Percentiles rank a stretch among this genome's conserved stretches.
Conservation (phyloP, 2,113 vertebrate species). For the Burhinus oedicnemus region DNA sequence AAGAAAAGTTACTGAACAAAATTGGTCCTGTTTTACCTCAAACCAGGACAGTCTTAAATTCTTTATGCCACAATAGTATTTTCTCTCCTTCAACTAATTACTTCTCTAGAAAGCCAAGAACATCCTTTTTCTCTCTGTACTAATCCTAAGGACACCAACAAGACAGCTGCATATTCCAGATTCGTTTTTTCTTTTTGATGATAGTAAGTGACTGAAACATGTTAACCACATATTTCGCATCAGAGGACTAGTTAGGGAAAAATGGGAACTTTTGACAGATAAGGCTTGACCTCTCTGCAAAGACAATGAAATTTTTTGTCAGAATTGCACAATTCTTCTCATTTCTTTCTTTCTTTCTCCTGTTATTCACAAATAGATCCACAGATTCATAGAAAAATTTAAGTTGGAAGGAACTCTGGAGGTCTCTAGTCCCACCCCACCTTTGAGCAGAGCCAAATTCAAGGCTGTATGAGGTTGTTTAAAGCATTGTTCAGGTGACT, state of each 20-base stretch:
- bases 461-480: neutral
- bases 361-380: neutral
- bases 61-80: neutral
- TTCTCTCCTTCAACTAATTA: neutral
- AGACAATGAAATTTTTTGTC: neutral
- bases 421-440: neutral
- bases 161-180: neutral
- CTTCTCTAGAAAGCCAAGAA: neutral
- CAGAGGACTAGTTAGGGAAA: neutral
- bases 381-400: neutral
- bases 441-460: neutral
- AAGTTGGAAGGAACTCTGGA: neutral
- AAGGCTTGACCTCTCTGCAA: neutral
- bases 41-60: too few species aligned
- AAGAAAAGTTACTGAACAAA: too few species aligned
- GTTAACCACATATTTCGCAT: neutral
- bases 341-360: neutral
- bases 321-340: neutral
- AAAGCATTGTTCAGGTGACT: neutral
- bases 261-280: neutral
- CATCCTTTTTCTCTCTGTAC: neutral
- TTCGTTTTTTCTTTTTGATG: neutral
- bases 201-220: neutral
- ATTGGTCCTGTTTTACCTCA: too few species aligned
- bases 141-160: neutral